Evolutionary conservation across 2,113 vertebrate species (phyloP), one percentile per base, ranked within the genome.

Genomic region (Agelaius phoeniceus): DNA sequence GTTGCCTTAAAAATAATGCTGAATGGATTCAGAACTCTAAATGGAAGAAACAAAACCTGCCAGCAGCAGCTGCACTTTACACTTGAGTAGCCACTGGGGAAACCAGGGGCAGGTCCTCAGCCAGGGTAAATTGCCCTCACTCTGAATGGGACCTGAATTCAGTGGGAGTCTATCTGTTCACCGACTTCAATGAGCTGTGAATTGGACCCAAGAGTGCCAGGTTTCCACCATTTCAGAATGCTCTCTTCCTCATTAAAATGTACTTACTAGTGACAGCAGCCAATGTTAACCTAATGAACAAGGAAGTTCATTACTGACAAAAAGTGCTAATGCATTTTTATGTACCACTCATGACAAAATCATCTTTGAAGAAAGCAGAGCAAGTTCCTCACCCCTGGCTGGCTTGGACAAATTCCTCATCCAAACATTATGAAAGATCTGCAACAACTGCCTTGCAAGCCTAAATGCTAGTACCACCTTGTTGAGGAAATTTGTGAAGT

Each of bases 191-290:
- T 84, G 75, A 93, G 92, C 92, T 95, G 85, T 81, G 87, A 94
- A 94, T 93, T 83, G 91, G 68, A 66, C 68, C 76, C 35, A 4
- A 39, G 91, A 95, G 75, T 89, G 94, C 82, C 94, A 95, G 90
- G 68, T 86, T 95, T 96, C 75, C 72, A 90, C 67, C 69, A 66
- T 88, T 94, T 91, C 87, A 94, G 43, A 96, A 94, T 49, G 39
- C 76, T 85, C 62, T 92, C 79, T 90, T 88, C 75, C 90, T 91
- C 87, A 89, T 96, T 96, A 94, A 95, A 97, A 96, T 28, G 68
- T 78, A 94, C 93, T 96, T 90, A 88, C 68, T 91, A 84, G 85
- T 91, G 90, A 95, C 92, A 93, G 87, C 82, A 94, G 85, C 85
- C 90, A 95, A 68, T 61, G 87, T 90, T 88, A 95, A 88, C 72